Evolutionary conservation across 2,797 vertebrate genomes (phyloP).

Genomic region (Cuculus canorus): DNA sequence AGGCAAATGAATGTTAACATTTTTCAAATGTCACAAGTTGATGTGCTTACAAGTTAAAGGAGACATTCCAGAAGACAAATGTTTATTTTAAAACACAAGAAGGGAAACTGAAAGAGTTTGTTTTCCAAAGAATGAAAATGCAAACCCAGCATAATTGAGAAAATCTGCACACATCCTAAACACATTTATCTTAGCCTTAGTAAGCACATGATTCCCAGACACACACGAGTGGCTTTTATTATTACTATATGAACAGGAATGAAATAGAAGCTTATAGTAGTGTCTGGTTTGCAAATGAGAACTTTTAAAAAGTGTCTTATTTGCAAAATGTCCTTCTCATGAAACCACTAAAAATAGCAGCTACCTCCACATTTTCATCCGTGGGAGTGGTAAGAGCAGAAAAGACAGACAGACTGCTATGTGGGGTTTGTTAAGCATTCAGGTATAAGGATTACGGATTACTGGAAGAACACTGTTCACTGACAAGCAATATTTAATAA

Average conservation of each 20-base stretch:
- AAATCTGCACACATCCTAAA: neutral
- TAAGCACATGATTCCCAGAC: neutral
- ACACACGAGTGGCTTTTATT: neutral
- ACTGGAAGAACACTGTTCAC: neutral
- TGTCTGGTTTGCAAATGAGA: neutral
- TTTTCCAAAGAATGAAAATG: constrained; percentile 32
- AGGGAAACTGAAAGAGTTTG: neutral
- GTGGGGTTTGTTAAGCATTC: neutral
- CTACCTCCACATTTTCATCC: neutral
- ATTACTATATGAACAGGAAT: neutral
- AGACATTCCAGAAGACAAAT: neutral
- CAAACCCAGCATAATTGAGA: constrained; percentile 8
- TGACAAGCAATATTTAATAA: neutral
- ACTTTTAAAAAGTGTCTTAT: neutral
- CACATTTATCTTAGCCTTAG: neutral
- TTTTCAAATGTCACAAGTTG: neutral
- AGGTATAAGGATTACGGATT: neutral
- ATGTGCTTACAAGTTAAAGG: neutral
- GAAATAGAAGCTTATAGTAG: neutral
- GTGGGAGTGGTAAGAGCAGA: neutral
- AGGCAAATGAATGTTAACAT: neutral
- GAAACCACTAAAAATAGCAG: neutral
- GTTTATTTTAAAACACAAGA: constrained; percentile 30
- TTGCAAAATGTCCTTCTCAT: neutral
- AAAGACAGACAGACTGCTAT: neutral